Evolutionary conservation across 2,113 vertebrate genomes (phyloP).

Genomic region (Mormyrus iriodes): DNA sequence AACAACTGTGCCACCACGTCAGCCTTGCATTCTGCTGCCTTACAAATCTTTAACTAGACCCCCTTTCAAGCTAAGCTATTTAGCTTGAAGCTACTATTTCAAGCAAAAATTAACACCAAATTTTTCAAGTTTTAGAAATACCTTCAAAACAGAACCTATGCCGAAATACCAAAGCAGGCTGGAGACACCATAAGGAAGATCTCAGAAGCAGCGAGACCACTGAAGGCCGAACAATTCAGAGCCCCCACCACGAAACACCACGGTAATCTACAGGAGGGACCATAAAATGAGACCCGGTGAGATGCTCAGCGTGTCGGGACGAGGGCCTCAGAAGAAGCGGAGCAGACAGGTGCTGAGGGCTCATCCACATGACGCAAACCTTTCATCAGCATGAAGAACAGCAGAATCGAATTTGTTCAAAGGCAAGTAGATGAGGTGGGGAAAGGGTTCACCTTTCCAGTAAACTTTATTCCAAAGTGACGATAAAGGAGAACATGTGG

Average conservation of each 20-base stretch:
- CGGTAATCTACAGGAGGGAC: background rate
- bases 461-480: slow-evolving; percentile 9
- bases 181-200: background rate
- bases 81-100: too few species aligned
- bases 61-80: background rate
- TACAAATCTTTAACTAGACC: background rate
- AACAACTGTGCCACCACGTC: background rate
- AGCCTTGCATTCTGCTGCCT: background rate
- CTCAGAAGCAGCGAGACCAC: background rate
- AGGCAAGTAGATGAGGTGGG: background rate
- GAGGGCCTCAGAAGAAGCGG: background rate
- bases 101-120: background rate
- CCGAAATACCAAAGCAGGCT: background rate
- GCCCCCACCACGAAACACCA: background rate
- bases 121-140: background rate
- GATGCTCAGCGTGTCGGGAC: background rate
- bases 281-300: background rate
- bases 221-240: background rate
- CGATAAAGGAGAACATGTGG: background rate
- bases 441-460: background rate
- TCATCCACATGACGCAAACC: background rate
- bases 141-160: background rate
- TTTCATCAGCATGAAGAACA: slow-evolving; percentile 13
- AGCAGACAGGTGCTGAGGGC: background rate
- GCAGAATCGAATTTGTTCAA: background rate